Conservation (phyloP, 53 echinoderm and acorn worm genomes). For the Glandiceps talaboti region DNA sequence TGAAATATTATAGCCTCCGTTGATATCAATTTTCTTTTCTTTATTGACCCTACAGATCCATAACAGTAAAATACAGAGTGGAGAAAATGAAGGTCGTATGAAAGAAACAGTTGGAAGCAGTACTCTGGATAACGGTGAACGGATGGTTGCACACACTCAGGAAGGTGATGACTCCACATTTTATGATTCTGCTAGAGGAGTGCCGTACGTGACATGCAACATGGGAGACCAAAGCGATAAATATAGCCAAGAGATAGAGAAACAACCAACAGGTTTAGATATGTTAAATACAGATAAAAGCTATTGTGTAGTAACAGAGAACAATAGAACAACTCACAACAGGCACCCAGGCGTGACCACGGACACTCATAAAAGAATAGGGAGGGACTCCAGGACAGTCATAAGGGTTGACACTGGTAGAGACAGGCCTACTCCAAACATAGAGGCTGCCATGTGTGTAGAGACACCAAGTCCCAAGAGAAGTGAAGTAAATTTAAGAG, state of each 20-base stretch:
- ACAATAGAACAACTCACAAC: neutral
- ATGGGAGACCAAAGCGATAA: neutral
- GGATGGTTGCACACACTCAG: neutral
- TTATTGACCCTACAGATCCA: neutral
- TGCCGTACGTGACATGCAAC: neutral
- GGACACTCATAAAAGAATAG: neutral
- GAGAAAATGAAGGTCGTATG: neutral
- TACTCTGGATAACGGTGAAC: neutral
- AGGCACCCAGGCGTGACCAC: neutral
- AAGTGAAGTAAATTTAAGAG: no score
- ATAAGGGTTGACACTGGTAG: neutral
- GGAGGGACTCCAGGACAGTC: neutral
- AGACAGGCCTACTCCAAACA: neutral
- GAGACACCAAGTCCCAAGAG: neutral
- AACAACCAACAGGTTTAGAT: neutral
- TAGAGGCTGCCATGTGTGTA: neutral
- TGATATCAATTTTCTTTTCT: no score
- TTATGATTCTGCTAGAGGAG: neutral
- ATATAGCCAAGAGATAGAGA: neutral
- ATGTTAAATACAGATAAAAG: neutral
- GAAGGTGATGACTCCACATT: neutral
- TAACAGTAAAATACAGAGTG: neutral
- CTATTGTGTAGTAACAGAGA: neutral
- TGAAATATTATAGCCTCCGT: no score
- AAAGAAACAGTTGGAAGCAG: neutral